Percentiles rank a stretch among this genome's conserved stretches.
Evolutionary conservation across 2,113 vertebrate species (phyloP).

Genomic region (Phrynocephalus versicolor): DNA sequence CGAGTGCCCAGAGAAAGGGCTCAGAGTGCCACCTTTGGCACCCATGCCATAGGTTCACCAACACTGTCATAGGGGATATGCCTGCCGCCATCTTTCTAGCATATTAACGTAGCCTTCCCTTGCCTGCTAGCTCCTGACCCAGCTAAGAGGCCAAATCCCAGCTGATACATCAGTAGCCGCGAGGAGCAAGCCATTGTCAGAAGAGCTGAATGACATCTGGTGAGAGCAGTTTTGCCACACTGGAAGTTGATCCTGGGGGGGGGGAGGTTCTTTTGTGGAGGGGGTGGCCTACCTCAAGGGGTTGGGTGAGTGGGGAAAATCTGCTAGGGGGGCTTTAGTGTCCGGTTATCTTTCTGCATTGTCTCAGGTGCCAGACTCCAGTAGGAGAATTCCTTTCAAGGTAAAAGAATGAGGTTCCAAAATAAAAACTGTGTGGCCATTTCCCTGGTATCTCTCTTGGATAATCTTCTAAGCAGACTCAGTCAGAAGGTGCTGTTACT

Average conservation of each 20-base stretch:
- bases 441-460: background rate
- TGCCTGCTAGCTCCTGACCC: conserved; percentile 53
- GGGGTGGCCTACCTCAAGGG: background rate
- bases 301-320: background rate
- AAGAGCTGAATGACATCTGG: conserved; percentile 67
- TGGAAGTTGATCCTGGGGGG: background rate
- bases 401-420: background rate
- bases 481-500: background rate
- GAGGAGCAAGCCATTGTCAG: conserved; percentile 38
- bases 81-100: too few relatives aligned
- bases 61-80: too few relatives aligned
- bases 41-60: too few relatives aligned
- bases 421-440: background rate
- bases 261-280: background rate
- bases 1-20: too few relatives aligned
- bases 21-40: too few relatives aligned
- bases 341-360: background rate
- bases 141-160: conserved; percentile 52
- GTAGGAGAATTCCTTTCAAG: background rate
- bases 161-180: background rate
- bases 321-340: too few relatives aligned
- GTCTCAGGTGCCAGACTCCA: background rate
- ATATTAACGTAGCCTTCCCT: background rate
- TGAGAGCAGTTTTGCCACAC: conserved; percentile 35
- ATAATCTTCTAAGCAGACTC: background rate